Conservation (phyloP, 2,113 vertebrate species). For the Caretta caretta region DNA sequence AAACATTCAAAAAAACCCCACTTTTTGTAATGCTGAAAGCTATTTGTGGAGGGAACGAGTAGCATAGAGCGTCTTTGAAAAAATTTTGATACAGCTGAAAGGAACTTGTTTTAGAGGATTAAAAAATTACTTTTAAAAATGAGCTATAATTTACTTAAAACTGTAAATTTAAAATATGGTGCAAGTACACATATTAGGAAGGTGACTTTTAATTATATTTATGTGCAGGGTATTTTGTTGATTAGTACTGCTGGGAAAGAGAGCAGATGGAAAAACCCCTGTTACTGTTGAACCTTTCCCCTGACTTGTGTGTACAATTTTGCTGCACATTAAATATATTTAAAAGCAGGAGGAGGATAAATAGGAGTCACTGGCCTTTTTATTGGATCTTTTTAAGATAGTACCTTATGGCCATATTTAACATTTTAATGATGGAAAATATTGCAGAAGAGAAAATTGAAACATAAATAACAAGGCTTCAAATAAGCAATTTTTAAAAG, state of each 20-base stretch:
- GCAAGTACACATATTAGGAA: background rate
- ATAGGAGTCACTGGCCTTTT: conserved; percentile 19
- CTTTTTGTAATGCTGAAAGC: background rate
- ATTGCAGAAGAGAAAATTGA: background rate
- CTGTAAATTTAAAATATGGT: background rate
- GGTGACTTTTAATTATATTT: conserved; percentile 1
- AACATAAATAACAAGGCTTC: background rate
- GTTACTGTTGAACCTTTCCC: background rate
- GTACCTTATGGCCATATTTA: background rate
- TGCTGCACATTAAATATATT: conserved; percentile 6
- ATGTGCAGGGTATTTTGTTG: background rate
- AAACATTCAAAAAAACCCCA: background rate
- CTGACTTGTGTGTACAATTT: conserved; percentile 2
- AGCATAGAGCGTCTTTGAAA: background rate
- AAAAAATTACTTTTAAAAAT: background rate
- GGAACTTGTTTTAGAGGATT: background rate
- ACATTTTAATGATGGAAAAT: background rate
- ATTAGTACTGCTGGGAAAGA: background rate
- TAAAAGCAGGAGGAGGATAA: conserved; percentile 1
- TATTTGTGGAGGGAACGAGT: background rate
- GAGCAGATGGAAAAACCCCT: background rate
- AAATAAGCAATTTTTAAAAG: background rate
- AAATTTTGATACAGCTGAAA: background rate
- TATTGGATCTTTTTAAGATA: background rate
- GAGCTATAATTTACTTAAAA: background rate